phyloP scores from a whole-genome alignment of 2,888 invertebrate genomes.

The Caenorhabditis uteleia region DNA sequence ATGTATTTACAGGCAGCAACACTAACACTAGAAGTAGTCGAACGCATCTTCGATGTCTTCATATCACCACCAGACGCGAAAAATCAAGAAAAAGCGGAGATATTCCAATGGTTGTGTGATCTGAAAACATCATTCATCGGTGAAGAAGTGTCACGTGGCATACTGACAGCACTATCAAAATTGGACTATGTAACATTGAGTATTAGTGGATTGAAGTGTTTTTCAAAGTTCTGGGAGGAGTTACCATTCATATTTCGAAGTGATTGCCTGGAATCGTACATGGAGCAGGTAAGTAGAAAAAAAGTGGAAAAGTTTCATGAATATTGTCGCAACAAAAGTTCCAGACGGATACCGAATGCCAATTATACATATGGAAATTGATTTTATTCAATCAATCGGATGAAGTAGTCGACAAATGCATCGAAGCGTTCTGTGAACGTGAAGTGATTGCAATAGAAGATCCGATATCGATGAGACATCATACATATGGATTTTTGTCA shows the following conservation, averaged over 20 bases:
- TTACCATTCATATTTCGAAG: conserved; percentile 23
- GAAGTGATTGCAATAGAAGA: conserved; percentile 32
- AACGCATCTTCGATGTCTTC: conserved; percentile 23
- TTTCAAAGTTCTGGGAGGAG: conserved; percentile 32
- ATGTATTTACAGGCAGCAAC: not conserved
- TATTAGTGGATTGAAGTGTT: conserved; percentile 28
- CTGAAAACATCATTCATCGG: conserved; percentile 8
- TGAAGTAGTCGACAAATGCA: conserved; percentile 30
- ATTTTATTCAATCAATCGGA: conserved; percentile 36
- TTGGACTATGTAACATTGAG: conserved; percentile 22
- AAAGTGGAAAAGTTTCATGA: not conserved
- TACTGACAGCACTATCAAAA: conserved; percentile 18
- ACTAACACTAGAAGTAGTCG: conserved; percentile 11
- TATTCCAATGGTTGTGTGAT: conserved; percentile 26
- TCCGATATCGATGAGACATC: conserved; percentile 13
- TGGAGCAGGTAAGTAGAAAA: conserved; percentile 7
- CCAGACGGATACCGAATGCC: conserved; percentile 27
- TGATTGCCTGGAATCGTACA: conserved; percentile 16
- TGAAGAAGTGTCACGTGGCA: conserved; percentile 10
- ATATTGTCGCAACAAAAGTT: not conserved
- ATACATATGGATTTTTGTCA: conserved; percentile 23
- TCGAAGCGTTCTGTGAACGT: conserved; percentile 36
- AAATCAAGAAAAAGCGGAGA: conserved; percentile 24
- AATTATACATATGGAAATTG: conserved; percentile 30
- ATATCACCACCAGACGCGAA: conserved; percentile 11